Base-by-base conservation (phyloP, 2,888 invertebrate species). In the Watsonalla cultraria region DNA sequence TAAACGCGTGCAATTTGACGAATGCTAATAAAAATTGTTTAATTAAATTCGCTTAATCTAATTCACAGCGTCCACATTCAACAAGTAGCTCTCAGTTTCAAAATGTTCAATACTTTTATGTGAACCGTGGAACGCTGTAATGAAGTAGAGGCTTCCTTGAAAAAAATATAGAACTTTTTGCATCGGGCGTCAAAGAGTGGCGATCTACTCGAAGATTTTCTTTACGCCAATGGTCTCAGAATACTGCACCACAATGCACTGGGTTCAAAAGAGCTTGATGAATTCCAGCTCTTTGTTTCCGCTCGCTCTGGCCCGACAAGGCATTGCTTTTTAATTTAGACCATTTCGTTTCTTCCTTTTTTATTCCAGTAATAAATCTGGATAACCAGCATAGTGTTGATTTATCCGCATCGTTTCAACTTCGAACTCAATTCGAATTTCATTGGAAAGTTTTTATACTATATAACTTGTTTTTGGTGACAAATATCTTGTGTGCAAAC, bases 241-340 rank as follows among this genome's bases (percentile, higher is more conserved):
- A 83, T 85, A 70, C 62, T 70, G 82, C 74, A 78, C 82, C 85
- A 86, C 85, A 87, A 84, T 87, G 80, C 78, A 72, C 66, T 68
- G 80, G 78, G 88, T 85, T 89, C 87, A 88, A 88, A 89, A 87
- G 88, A 86, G 82, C 88, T 82, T 90, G 88, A 90, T 90, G 89
- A 90, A 89, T 88, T 82, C 80, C 78, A 78, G 77, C 72, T 78
- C 89, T 88, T 90, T 89, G 90, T 90, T 89, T 89, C 84, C 82
- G 80, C 83, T 78, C 80, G 84, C 82, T 87, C 84, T 80, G 79
- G 76, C 83, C 78, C 84, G 80, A 82, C 83, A 80, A 84, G 85
- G 85, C 88, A 88, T 89, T 82, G 86, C 88, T 86, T 89, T 89
- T 89, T 89, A 86, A 90, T 89, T 88, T 86, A 81, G 86, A 85